Percentiles rank a stretch among this genome's conserved stretches.
Conservation (phyloP, 2,888 invertebrate species). For the Alloplasta piceator region DNA sequence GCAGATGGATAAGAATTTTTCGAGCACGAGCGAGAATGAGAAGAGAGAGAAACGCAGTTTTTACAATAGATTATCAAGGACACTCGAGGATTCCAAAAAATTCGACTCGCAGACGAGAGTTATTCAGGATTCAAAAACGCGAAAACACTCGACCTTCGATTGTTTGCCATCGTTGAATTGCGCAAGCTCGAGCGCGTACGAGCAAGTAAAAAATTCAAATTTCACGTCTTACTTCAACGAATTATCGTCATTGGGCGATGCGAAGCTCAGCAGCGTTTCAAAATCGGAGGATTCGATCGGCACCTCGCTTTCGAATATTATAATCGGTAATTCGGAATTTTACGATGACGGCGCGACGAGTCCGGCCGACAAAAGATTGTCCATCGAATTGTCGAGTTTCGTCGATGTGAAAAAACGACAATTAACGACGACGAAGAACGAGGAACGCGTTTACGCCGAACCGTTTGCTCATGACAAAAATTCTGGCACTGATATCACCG, state of each 20-base stretch:
- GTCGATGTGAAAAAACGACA: conserved; percentile 58
- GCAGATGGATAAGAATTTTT: conserved; percentile 76
- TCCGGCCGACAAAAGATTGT: conserved; percentile 63
- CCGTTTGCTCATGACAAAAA: conserved; percentile 82
- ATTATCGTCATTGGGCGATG: conserved; percentile 13
- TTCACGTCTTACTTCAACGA: conserved; percentile 67
- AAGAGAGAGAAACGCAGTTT: conserved; percentile 67
- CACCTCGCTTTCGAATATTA: conserved; percentile 49
- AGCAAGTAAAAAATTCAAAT: conserved; percentile 59
- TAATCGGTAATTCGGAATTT: conserved; percentile 57
- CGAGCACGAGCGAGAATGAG: conserved; percentile 74
- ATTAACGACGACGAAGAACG: conserved; percentile 67
- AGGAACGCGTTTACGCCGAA: conserved; percentile 88
- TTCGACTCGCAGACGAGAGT: conserved; percentile 50
- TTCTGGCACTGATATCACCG: conserved; percentile 68
- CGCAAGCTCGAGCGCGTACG: conserved; percentile 70
- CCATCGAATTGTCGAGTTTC: conserved; percentile 65
- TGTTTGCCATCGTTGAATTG: conserved; percentile 82
- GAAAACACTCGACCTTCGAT: conserved; percentile 73
- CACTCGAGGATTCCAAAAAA: conserved; percentile 65
- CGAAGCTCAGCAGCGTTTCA: conserved; percentile 35
- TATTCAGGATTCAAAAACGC: conserved; percentile 50
- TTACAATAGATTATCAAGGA: conserved; percentile 69
- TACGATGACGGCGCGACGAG: conserved; percentile 57
- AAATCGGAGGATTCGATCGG: conserved; percentile 61